These are phyloP conservation scores for Zaprionus inermis DNA, from an alignment of 1,140 invertebrate species.

Conservation along the genomic window DNA sequence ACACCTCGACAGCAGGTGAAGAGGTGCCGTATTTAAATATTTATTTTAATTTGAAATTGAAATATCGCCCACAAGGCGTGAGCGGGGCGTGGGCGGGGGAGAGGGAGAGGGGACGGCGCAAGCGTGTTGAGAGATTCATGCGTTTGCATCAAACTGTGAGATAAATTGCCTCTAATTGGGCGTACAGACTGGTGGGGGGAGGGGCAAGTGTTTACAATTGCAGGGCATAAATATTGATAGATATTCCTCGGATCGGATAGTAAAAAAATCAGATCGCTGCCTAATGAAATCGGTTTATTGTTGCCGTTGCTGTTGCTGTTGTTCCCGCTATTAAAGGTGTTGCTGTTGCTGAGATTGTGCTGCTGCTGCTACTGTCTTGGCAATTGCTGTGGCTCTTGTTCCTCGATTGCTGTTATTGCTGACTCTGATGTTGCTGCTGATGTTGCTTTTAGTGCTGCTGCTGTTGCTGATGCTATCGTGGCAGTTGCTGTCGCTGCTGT, in stretches of 20 bases:
- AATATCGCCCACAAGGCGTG: slow-evolving; percentile 21
- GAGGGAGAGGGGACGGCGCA: background rate
- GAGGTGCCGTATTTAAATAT: slow-evolving; percentile 70
- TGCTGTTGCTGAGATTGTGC: background rate
- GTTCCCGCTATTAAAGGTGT: background rate
- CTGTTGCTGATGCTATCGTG: background rate
- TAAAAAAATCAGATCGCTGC: background rate
- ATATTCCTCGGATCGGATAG: slow-evolving; percentile 19
- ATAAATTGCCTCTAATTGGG: slow-evolving; percentile 76
- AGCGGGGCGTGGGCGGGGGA: background rate
- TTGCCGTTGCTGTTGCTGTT: background rate
- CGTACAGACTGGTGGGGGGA: background rate
- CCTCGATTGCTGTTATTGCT: background rate
- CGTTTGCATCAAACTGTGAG: slow-evolving; percentile 83
- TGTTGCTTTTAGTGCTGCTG: background rate
- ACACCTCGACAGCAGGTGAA: slow-evolving; percentile 1
- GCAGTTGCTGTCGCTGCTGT: background rate
- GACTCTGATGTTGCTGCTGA: background rate
- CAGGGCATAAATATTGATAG: slow-evolving; percentile 52
- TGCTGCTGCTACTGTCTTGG: background rate
- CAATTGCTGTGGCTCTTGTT: too few relatives aligned
- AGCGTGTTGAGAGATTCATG: slow-evolving; percentile 78
- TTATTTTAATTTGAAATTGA: slow-evolving; percentile 82
- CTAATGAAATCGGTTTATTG: background rate
- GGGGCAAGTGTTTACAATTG: slow-evolving; percentile 56